Conservation (phyloP, 2,888 invertebrate genomes). For the Frankliniella intonsa region DNA sequence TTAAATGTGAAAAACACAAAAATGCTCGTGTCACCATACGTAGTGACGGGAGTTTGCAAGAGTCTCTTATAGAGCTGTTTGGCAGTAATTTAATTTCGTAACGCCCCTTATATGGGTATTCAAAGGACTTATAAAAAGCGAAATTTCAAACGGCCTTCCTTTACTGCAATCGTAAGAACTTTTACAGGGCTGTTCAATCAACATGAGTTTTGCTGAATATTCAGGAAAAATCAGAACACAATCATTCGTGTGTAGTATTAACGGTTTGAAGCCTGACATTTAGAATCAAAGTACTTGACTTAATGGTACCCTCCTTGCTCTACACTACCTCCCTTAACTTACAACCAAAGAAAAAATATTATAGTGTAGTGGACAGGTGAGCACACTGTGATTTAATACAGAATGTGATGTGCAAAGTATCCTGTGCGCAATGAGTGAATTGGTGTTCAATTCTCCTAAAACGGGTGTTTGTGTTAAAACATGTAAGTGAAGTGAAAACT, state of each 20-base stretch:
- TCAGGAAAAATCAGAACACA: constrained; percentile 8
- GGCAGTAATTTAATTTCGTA: no score
- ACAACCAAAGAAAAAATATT: constrained; percentile 12
- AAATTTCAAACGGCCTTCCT: no score
- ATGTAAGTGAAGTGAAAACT: neutral
- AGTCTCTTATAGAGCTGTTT: no score
- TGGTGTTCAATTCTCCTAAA: neutral
- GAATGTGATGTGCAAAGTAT: neutral
- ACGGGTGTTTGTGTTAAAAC: constrained; percentile 15
- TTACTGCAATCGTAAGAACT: neutral
- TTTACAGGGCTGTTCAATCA: neutral
- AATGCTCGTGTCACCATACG: no score
- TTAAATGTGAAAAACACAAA: no score
- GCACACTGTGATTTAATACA: constrained; percentile 13
- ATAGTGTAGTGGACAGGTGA: constrained; percentile 11
- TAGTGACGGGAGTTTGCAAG: no score
- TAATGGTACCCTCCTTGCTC: neutral
- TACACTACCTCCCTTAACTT: constrained; percentile 1
- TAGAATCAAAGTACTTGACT: neutral
- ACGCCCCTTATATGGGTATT: no score
- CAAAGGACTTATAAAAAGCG: no score
- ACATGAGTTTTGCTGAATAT: no score
- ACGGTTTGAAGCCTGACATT: neutral
- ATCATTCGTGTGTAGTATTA: neutral
- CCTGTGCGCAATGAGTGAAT: neutral